phyloP scores from a whole-genome alignment of 1,140 invertebrate species.

The Musca vetustissima region DNA sequence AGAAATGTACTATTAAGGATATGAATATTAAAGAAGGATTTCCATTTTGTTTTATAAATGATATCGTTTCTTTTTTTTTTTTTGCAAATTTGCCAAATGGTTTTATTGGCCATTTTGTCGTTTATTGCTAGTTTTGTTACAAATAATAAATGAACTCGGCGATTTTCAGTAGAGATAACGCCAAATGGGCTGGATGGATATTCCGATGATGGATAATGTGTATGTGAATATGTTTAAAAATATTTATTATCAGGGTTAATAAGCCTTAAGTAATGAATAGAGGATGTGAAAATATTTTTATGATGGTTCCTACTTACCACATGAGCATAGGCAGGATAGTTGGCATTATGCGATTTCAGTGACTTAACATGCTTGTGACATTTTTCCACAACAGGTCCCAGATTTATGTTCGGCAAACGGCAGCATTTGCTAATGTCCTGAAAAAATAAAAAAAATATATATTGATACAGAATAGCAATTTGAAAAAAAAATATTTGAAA shows the following conservation, averaged over 20 bases:
- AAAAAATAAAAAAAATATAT: conserved; percentile 4
- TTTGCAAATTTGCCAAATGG: not conserved
- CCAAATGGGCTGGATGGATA: too few relatives aligned
- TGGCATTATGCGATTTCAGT: conserved; percentile 40
- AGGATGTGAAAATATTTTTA: too few relatives aligned
- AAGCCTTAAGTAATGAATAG: too few relatives aligned
- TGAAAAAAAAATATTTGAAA: too few relatives aligned
- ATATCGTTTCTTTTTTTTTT: not conserved
- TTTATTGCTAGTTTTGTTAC: too few relatives aligned
- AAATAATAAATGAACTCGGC: too few relatives aligned
- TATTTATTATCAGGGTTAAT: too few relatives aligned
- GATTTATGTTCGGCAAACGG: conserved; percentile 45
- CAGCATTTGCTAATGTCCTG: conserved; percentile 46
- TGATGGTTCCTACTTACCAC: conserved; percentile 33
- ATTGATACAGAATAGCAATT: not conserved
- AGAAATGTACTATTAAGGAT: not conserved
- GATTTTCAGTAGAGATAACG: too few relatives aligned
- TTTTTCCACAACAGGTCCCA: conserved; percentile 43
- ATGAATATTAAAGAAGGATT: not conserved
- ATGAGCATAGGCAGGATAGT: conserved; percentile 46
- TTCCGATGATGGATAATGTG: too few relatives aligned
- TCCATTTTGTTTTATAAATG: too few relatives aligned
- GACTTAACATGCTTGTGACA: conserved; percentile 43
- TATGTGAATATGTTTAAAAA: too few relatives aligned
- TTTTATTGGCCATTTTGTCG: too few relatives aligned